Conservation (phyloP, 35 echinoderm and acorn worm species). For the Hemicentrotus pulcherrimus region DNA sequence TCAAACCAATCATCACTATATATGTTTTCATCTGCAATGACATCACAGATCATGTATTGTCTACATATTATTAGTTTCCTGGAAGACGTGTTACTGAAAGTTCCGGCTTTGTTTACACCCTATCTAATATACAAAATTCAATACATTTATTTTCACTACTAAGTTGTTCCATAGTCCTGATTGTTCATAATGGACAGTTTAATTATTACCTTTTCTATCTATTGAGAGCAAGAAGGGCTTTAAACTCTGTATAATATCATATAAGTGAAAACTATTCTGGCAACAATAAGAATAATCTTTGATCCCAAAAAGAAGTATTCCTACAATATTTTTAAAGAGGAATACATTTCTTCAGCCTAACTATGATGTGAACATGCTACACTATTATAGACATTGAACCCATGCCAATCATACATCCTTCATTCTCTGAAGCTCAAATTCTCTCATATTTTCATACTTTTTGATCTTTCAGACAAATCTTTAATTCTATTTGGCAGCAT, state of each 20-base stretch:
- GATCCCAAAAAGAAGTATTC: no score
- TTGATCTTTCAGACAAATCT: conserved; percentile 10
- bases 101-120: not conserved
- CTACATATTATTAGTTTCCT: not conserved
- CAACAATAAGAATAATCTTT: no score
- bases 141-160: no score
- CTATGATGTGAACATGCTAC: no score
- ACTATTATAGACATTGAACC: not conserved
- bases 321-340: no score
- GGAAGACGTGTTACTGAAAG: not conserved
- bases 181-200: no score
- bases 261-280: no score
- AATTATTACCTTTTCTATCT: no score
- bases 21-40: not conserved
- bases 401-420: not conserved
- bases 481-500: not conserved
- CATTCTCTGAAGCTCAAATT: not conserved
- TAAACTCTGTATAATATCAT: no score
- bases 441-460: not conserved
- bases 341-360: no score
- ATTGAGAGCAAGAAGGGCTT: no score
- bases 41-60: not conserved
- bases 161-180: no score
- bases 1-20: not conserved
- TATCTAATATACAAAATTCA: not conserved